phyloP scores from a whole-genome alignment of 2,113 vertebrate species.

The Sebastes fasciatus region DNA sequence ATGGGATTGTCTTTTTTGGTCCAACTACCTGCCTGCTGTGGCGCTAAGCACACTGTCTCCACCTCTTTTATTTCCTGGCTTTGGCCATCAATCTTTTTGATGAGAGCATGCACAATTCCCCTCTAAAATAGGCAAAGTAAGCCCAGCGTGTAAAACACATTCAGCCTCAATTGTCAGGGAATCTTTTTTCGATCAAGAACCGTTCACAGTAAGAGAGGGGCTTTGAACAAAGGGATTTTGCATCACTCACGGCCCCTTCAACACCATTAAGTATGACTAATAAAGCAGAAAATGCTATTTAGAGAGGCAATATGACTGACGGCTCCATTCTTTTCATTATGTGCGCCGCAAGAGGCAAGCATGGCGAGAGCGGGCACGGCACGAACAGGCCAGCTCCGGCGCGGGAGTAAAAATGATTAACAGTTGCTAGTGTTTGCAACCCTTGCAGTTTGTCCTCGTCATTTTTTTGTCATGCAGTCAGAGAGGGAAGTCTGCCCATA shows the following conservation, averaged over 20 bases:
- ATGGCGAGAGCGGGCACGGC: conserved; percentile 59
- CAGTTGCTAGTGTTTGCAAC: conserved; percentile 73
- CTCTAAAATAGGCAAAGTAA: conserved; percentile 76
- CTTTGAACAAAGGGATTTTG: conserved; percentile 78
- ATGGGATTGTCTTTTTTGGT: conserved; percentile 61
- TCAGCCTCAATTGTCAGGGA: conserved; percentile 76
- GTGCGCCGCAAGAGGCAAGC: conserved; percentile 66
- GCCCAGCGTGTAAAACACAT: conserved; percentile 79
- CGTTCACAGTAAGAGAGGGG: conserved; percentile 72
- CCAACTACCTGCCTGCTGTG: conserved; percentile 62
- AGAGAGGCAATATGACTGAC: conserved; percentile 83
- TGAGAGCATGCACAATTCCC: conserved; percentile 67
- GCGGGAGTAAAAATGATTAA: conserved; percentile 73
- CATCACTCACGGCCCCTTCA: conserved; percentile 81
- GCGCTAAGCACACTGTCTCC: conserved; percentile 51
- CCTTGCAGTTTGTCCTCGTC: conserved; percentile 62
- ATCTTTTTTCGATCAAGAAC: conserved; percentile 78
- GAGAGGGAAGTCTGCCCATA: conserved; percentile 60
- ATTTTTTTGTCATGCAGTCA: conserved; percentile 56
- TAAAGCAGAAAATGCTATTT: conserved; percentile 88
- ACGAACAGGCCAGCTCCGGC: conserved; percentile 54
- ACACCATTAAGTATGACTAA: conserved; percentile 86
- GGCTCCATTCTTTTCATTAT: conserved; percentile 81
- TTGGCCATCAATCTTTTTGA: conserved; percentile 76
- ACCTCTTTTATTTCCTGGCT: conserved; percentile 64